Evolutionary conservation across 2,113 vertebrate species (phyloP).

Genomic region (Pseudorectes ferrugineus): DNA sequence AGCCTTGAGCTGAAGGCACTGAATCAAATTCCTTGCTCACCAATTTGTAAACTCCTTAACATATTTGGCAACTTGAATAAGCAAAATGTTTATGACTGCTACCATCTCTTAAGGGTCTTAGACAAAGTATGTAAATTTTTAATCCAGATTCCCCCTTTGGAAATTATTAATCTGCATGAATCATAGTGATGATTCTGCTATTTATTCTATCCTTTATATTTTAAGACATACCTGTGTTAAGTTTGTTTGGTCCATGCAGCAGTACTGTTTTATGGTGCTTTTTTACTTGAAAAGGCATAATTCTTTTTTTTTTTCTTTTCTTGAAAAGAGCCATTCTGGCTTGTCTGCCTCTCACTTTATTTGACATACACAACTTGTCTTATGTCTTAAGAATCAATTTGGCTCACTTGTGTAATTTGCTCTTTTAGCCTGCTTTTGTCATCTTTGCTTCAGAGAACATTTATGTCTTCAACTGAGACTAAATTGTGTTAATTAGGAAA

Average conservation of each 20-base stretch:
- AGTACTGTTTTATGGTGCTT: neutral
- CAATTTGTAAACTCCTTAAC: neutral
- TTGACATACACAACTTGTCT: neutral
- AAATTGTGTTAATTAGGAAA: constrained; percentile 59
- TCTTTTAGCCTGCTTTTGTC: constrained; percentile 31
- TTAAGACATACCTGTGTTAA: neutral
- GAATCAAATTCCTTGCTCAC: neutral
- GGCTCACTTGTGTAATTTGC: constrained; percentile 12
- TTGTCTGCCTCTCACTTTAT: neutral
- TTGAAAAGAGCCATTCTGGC: neutral
- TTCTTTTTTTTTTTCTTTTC: neutral
- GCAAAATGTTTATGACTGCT: neutral
- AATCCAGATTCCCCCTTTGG: neutral
- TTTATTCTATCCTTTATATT: neutral
- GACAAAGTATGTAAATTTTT: neutral
- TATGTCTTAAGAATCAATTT: constrained; percentile 13
- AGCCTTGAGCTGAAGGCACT: neutral
- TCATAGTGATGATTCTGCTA: neutral
- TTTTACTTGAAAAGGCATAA: neutral
- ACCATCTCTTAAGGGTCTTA: neutral
- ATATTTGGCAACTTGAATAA: neutral
- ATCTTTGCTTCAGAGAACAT: constrained; percentile 27
- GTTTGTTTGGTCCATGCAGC: neutral
- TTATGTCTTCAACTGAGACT: constrained; percentile 10
- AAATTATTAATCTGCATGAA: neutral